Evolutionary conservation across 2,888 invertebrate species (phyloP), one percentile per base, ranked within the genome.

Genomic region (Aethes cnicana): DNA sequence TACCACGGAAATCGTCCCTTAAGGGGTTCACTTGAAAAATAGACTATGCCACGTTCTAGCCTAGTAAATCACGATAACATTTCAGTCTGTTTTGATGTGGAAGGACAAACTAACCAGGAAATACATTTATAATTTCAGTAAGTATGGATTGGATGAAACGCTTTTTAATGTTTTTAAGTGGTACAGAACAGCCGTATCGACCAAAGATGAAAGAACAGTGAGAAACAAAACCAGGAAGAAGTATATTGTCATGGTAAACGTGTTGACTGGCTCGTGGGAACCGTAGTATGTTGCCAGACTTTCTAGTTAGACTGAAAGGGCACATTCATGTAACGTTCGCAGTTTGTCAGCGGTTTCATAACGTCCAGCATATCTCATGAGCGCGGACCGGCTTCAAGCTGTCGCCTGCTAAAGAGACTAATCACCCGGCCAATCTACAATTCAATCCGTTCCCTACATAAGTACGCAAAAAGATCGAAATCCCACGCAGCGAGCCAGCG

Each of bases 271-370:
- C 11, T 32, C 43, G 37, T 50, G 44, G 46, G 44, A 46, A 39
- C 32, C 32, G 11, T 8, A 14, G 23, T n/a, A n/a, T n/a, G n/a
- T n/a, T n/a, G n/a, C n/a, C n/a, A n/a, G n/a, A 20, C 21, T 12
- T 17, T 32, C 26, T 52, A 17, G 39, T 44, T 30, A 30, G 37
- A 4, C 39, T 26, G 12, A 44, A 52, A 52, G 52, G 50, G 50
- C 46, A 37, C 25, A 50, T 39, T 52, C 52, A 52, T 33, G 46
- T 57, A 63, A 56, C 57, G 59, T 66, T 67, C 58, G 66, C 63
- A 64, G 72, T 74, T 73, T 69, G 73, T 74, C 73, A 73, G 67
- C 69, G 69, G 77, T 84, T 82, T 81, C 79, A 77, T 78, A 84
- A 80, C 69, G 64, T 66, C 69, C 69, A 77, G 64, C 72, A 71